Percentiles rank a stretch among this genome's conserved stretches.
Conservation (phyloP, 2,113 vertebrate genomes). For the Ia io region DNA sequence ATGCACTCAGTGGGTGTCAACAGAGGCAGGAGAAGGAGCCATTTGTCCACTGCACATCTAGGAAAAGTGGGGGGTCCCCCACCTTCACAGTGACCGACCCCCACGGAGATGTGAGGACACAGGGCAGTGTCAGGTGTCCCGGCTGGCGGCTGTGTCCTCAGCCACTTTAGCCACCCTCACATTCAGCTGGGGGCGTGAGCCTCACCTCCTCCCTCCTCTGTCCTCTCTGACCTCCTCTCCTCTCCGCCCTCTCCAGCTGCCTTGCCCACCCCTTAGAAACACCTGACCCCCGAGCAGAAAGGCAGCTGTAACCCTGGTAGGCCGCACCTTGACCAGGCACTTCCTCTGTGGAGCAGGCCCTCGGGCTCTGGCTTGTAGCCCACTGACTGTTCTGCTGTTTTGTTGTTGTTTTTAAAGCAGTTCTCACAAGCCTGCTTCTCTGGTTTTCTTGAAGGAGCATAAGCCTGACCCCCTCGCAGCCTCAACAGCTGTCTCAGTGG, state of each 20-base stretch:
- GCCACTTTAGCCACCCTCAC: not conserved
- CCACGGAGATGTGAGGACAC: not conserved
- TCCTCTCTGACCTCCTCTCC: not conserved
- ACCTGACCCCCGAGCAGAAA: not conserved
- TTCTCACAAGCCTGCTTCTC: not conserved
- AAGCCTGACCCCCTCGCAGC: not conserved
- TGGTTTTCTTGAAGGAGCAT: not conserved
- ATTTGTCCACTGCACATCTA: not conserved
- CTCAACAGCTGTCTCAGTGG: not conserved
- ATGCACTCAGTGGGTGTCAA: accelerated
- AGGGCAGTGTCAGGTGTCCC: not conserved
- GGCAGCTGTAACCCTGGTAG: accelerated
- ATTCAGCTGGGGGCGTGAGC: accelerated
- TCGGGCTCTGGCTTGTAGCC: not conserved
- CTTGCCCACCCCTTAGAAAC: not conserved
- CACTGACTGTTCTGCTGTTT: not conserved
- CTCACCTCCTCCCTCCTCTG: not conserved
- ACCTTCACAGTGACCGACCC: not conserved
- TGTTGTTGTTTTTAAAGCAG: not conserved
- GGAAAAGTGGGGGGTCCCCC: not conserved
- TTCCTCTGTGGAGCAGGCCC: not conserved
- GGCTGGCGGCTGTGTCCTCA: not conserved
- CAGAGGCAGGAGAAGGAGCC: not conserved
- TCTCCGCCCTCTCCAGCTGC: not conserved
- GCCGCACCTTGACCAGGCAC: not conserved